phyloP scores from a whole-genome alignment of 1,140 invertebrate genomes.

The Aphelenchoides fujianensis region DNA sequence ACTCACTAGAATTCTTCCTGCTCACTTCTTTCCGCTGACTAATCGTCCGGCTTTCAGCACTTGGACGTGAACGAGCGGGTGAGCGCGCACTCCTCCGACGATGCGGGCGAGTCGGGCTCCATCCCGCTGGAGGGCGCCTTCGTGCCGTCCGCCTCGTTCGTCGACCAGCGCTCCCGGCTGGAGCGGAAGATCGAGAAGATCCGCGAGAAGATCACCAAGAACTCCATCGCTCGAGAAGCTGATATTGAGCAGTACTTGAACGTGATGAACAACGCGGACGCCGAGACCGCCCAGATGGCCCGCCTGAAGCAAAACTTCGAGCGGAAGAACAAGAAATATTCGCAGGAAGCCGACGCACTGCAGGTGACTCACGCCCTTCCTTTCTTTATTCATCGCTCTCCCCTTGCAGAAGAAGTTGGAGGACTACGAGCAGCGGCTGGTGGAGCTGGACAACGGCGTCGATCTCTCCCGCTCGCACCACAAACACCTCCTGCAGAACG shows the following conservation, averaged over 20 bases:
- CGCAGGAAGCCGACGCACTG: constrained; percentile 50
- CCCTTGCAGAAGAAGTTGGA: constrained; percentile 50
- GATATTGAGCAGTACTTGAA: constrained; percentile 43
- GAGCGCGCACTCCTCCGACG: constrained; percentile 29
- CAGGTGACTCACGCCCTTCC: constrained; percentile 25
- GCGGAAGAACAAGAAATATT: constrained; percentile 53
- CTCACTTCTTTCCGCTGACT: too few species aligned
- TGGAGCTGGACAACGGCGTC: constrained; percentile 32
- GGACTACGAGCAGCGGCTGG: constrained; percentile 46
- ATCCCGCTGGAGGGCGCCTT: constrained; percentile 12
- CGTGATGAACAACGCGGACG: constrained; percentile 18
- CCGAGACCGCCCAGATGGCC: constrained; percentile 49
- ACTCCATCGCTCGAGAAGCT: constrained; percentile 49
- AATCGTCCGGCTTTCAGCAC: constrained; percentile 24
- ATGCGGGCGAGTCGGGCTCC: constrained; percentile 27
- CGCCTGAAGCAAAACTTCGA: constrained; percentile 52
- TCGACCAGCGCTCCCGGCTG: constrained; percentile 26
- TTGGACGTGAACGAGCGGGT: constrained; percentile 21
- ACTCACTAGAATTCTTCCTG: not conserved
- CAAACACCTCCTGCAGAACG: constrained; percentile 46
- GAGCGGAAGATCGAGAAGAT: constrained; percentile 51
- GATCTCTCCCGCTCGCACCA: constrained; percentile 28
- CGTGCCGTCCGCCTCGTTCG: not conserved
- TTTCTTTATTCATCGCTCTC: not conserved
- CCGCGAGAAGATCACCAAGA: constrained; percentile 49